Evolutionary conservation across 2,113 vertebrate genomes (phyloP).

Genomic region (Lycaon pictus): DNA sequence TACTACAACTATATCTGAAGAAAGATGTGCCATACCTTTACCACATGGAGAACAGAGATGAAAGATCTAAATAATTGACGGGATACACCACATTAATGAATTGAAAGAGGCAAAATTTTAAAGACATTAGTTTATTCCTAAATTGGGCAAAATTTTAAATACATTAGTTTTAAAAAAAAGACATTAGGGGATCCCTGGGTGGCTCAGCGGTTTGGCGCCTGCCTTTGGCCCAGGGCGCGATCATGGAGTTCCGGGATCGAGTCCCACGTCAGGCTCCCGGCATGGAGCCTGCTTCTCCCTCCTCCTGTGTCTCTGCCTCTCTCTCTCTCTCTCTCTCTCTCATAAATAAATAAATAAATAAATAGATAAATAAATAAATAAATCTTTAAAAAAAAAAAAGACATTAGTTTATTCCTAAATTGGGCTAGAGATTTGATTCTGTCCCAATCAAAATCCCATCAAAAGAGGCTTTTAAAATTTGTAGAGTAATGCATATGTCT

Average conservation of each 20-base stretch:
- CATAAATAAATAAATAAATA: too few species aligned
- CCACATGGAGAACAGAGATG: neutral
- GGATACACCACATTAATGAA: neutral
- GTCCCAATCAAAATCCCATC: conserved; percentile 11
- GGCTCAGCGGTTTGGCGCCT: too few species aligned
- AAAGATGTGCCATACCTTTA: neutral
- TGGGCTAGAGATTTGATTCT: neutral
- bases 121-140: conserved; percentile 14
- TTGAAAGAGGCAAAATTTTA: neutral
- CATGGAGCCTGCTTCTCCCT: too few species aligned
- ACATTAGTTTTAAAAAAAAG: too few species aligned
- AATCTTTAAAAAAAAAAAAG: neutral
- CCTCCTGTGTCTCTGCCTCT: too few species aligned
- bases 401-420: conserved; percentile 15
- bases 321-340: too few species aligned
- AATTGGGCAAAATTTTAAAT: neutral
- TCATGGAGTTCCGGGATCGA: too few species aligned
- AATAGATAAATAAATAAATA: too few species aligned
- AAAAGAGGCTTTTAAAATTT: conserved; percentile 49
- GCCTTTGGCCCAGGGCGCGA: too few species aligned
- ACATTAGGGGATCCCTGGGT: too few species aligned
- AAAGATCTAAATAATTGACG: conserved; percentile 28
- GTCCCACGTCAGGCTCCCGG: too few species aligned
- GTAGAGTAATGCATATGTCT: neutral
- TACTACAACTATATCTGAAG: neutral